Evolutionary conservation across 2,888 invertebrate genomes (phyloP).

Genomic region (Drosophila nigricruria): DNA sequence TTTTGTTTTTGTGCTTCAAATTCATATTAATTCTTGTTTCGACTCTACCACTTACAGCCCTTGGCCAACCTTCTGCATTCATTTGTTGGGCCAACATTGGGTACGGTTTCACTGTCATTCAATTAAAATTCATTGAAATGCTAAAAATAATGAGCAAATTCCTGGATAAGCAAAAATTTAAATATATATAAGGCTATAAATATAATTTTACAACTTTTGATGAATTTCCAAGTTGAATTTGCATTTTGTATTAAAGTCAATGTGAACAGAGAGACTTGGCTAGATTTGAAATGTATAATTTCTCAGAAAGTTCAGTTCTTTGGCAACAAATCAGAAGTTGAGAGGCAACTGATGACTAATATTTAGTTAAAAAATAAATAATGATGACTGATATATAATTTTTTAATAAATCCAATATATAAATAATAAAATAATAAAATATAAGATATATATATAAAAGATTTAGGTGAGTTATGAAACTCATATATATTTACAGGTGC

Average conservation of each 20-base stretch:
- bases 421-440: no score
- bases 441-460: no score
- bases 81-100: background rate
- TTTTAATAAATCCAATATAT: background rate
- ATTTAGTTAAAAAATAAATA: no score
- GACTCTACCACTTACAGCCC: constrained; percentile 1
- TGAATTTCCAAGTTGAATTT: background rate
- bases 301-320: background rate
- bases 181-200: background rate
- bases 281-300: background rate
- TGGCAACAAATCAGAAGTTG: background rate
- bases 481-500: no score
- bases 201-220: background rate
- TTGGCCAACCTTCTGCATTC: background rate
- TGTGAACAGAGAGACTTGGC: background rate
- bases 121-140: constrained; percentile 46
- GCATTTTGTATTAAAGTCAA: constrained; percentile 4
- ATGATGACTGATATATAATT: no score
- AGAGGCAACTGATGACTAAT: background rate
- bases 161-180: background rate
- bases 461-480: no score
- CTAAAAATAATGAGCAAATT: constrained; percentile 28
- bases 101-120: constrained; percentile 8
- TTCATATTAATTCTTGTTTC: constrained; percentile 33
- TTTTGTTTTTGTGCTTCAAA: constrained; percentile 28